These are phyloP conservation scores for Tetrax tetrax DNA, from an alignment of 2,113 vertebrate genomes.

Conservation along the genomic window DNA sequence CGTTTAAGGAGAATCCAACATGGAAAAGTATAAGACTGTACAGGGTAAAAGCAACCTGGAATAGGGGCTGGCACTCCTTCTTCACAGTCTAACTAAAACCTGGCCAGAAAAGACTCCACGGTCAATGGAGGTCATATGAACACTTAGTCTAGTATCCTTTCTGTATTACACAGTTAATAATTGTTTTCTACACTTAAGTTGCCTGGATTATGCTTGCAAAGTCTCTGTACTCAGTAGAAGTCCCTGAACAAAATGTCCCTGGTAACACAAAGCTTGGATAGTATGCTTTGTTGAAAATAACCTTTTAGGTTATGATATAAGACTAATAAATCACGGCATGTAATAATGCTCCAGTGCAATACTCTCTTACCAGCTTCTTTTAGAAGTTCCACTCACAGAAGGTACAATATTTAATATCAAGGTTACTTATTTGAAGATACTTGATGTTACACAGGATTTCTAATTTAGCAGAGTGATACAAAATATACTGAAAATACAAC, in stretches of 20 bases:
- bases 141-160: neutral
- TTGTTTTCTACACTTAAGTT: neutral
- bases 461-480: neutral
- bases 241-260: neutral
- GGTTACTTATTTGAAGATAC: neutral
- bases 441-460: neutral
- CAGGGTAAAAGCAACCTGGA: neutral
- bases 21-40: neutral
- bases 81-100: neutral
- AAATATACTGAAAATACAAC: neutral
- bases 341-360: neutral
- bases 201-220: neutral
- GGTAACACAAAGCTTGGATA: neutral
- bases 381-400: neutral
- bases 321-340: neutral
- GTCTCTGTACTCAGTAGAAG: neutral
- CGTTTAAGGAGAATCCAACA: neutral
- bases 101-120: neutral
- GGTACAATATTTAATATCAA: neutral
- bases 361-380: neutral
- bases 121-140: neutral
- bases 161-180: neutral
- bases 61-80: neutral
- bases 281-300: neutral
- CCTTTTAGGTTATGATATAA: neutral